Evolutionary conservation across 2,888 invertebrate genomes (phyloP).

Genomic region (Amblyteles armatorius): DNA sequence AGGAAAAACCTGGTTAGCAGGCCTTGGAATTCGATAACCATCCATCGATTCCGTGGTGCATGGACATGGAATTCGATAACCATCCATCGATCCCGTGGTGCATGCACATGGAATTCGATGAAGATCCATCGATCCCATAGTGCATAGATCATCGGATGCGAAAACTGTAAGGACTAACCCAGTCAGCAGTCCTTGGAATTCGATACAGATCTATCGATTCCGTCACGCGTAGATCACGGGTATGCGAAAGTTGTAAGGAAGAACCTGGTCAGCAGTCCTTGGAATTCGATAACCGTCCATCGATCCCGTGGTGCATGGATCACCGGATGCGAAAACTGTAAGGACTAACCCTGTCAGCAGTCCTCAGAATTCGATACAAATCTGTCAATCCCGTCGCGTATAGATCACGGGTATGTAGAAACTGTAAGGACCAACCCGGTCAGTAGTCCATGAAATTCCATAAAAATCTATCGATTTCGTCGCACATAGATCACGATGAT

Average conservation of each 20-base stretch:
- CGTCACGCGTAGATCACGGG: conserved; percentile 4
- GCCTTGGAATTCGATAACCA: too few species aligned
- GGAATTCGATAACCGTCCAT: too few species aligned
- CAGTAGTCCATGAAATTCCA: neutral
- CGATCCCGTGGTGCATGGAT: neutral
- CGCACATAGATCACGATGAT: conserved; percentile 11
- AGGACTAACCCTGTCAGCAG: neutral
- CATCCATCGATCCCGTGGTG: too few species aligned
- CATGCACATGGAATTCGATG: too few species aligned
- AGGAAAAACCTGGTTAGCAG: neutral
- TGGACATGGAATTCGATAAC: too few species aligned
- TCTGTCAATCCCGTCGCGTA: conserved; percentile 5
- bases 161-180: too few species aligned
- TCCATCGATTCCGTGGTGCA: too few species aligned
- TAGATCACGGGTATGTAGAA: conserved; percentile 15
- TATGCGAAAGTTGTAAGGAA: conserved; percentile 15
- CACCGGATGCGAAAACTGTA: neutral
- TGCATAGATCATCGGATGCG: too few species aligned
- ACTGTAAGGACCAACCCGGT: neutral
- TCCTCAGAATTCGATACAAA: conserved; percentile 9
- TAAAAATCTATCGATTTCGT: conserved; percentile 29
- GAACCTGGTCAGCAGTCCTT: neutral
- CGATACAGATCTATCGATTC: conserved; percentile 19
- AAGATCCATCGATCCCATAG: too few species aligned
- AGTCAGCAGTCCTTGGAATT: neutral